Conservation (phyloP, 2,797 vertebrate genomes). For the Acanthopagrus latus region DNA sequence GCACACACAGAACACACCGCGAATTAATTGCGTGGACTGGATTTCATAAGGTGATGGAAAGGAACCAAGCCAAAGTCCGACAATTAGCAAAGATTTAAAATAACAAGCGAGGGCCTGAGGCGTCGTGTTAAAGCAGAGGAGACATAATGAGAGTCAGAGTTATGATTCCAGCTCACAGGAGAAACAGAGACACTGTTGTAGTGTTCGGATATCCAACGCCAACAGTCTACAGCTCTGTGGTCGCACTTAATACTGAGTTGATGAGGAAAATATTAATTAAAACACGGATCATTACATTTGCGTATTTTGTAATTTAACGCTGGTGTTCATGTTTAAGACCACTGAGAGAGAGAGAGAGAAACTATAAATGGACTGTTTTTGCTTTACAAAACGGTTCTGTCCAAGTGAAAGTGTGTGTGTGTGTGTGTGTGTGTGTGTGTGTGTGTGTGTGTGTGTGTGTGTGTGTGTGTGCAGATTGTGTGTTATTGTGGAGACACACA, state of each 20-base stretch:
- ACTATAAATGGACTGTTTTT: slow-evolving; percentile 20
- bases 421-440: background rate
- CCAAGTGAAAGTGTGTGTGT: slow-evolving; percentile 35
- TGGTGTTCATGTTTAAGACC: slow-evolving; percentile 46
- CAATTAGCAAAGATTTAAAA: slow-evolving; percentile 84
- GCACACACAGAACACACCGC: slow-evolving; percentile 34
- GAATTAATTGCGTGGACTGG: slow-evolving; percentile 71
- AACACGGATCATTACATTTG: slow-evolving; percentile 34
- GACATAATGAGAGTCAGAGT: slow-evolving; percentile 77
- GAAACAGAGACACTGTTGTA: slow-evolving; percentile 77
- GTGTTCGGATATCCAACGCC: slow-evolving; percentile 48
- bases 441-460: slow-evolving; percentile 11
- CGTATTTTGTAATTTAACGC: slow-evolving; percentile 35
- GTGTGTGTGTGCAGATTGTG: slow-evolving; percentile 3
- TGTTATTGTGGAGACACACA: slow-evolving; percentile 6
- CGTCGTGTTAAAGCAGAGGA: slow-evolving; percentile 73
- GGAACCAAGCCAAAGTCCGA: slow-evolving; percentile 75
- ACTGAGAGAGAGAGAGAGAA: slow-evolving; percentile 21
- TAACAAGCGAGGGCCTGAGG: slow-evolving; percentile 77
- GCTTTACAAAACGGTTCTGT: slow-evolving; percentile 30
- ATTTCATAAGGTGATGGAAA: slow-evolving; percentile 81
- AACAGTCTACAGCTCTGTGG: slow-evolving; percentile 48
- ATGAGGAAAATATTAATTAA: slow-evolving; percentile 72
- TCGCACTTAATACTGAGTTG: slow-evolving; percentile 55
- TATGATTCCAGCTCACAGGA: slow-evolving; percentile 76